Conservation (phyloP, 2,113 vertebrate genomes). For the Eira barbara region DNA sequence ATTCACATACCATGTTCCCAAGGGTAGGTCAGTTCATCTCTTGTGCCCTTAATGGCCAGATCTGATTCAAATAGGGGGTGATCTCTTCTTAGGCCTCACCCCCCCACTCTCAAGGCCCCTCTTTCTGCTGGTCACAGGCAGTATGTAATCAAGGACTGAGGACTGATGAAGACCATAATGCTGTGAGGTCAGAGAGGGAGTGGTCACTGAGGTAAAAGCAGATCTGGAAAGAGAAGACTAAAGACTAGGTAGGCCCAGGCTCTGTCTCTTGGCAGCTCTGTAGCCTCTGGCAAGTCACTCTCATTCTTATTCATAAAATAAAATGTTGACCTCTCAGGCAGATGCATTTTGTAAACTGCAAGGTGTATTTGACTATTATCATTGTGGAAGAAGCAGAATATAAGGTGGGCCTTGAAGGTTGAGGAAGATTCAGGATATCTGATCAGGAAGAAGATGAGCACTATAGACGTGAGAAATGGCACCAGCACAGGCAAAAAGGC, state of each 20-base stretch:
- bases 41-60: background rate
- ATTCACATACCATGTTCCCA: slow-evolving; percentile 23
- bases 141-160: background rate
- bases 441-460: background rate
- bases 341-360: slow-evolving; percentile 32
- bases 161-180: background rate
- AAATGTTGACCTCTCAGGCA: background rate
- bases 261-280: background rate
- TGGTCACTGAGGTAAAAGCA: slow-evolving; percentile 33
- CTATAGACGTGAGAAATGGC: background rate
- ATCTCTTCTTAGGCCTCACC: background rate
- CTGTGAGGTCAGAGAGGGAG: slow-evolving; percentile 50
- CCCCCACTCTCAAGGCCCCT: background rate
- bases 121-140: slow-evolving; percentile 29
- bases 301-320: background rate
- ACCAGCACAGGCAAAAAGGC: background rate
- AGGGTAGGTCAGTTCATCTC: background rate
- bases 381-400: background rate
- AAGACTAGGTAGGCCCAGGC: background rate
- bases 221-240: background rate
- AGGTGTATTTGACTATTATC: background rate
- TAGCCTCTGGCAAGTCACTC: background rate
- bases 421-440: background rate
- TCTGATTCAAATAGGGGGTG: background rate
- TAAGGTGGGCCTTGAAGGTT: background rate